Conservation (phyloP, 2,797 vertebrate species). For the Epinephelus malabaricus region DNA sequence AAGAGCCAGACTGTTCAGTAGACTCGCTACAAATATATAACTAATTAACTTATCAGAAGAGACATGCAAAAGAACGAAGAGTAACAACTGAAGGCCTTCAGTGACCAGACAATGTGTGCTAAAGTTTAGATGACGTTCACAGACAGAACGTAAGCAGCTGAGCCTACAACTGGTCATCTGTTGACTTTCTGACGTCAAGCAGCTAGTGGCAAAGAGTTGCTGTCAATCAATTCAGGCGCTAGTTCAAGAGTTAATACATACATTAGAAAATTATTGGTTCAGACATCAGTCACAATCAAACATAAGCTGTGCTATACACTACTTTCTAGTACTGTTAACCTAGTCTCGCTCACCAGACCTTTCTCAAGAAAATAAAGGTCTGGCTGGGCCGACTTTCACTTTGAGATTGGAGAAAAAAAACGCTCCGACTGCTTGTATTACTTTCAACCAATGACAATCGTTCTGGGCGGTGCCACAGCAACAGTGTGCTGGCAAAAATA, state of each 20-base stretch:
- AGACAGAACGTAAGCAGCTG: conserved; percentile 30
- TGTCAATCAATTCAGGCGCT: neutral
- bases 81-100: neutral
- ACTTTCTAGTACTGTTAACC: no score
- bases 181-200: neutral
- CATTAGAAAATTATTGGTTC: neutral
- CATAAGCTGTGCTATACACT: no score
- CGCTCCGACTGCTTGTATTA: no score
- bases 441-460: no score
- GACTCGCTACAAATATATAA: neutral
- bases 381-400: no score
- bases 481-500: no score
- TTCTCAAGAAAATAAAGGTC: no score
- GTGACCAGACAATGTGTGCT: conserved; percentile 1
- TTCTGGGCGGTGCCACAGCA: no score
- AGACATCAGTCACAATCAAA: neutral
- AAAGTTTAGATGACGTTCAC: neutral
- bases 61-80: neutral
- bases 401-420: no score
- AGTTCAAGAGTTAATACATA: neutral
- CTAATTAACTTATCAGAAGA: neutral
- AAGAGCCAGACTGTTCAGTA: neutral
- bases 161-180: neutral
- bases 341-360: no score
- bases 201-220: neutral